phyloP scores from a whole-genome alignment of 2,797 vertebrate species.

The Tokudaia tokunoshimensis region DNA sequence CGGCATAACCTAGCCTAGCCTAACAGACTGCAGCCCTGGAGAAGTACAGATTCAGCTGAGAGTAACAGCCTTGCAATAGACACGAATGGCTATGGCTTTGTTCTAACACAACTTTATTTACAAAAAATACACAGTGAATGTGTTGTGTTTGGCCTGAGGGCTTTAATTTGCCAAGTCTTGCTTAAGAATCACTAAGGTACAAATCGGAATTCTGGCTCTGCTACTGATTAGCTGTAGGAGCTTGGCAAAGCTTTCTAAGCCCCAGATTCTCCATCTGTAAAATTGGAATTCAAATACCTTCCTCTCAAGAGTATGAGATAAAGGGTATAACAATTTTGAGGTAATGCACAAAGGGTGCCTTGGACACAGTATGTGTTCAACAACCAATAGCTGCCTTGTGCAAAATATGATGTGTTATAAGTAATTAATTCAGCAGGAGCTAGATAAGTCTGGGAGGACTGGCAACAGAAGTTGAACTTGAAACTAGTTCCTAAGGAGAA shows the following conservation, averaged over 20 bases:
- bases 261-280: neutral
- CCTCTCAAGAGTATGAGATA: neutral
- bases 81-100: neutral
- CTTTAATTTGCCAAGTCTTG: neutral
- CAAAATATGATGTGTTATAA: neutral
- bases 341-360: neutral
- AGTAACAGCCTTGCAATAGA: neutral
- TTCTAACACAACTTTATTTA: neutral
- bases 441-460: neutral
- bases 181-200: neutral
- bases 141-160: neutral
- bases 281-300: neutral
- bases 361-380: neutral
- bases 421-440: neutral
- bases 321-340: neutral
- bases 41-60: neutral
- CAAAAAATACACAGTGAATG: neutral
- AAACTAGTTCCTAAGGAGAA: neutral
- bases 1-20: neutral
- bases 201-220: conserved; percentile 15
- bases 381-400: neutral
- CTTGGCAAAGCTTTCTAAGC: neutral
- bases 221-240: neutral
- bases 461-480: neutral
- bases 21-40: neutral